phyloP scores from a whole-genome alignment of 2,888 invertebrate genomes.

The Epirrhoe alternata region DNA sequence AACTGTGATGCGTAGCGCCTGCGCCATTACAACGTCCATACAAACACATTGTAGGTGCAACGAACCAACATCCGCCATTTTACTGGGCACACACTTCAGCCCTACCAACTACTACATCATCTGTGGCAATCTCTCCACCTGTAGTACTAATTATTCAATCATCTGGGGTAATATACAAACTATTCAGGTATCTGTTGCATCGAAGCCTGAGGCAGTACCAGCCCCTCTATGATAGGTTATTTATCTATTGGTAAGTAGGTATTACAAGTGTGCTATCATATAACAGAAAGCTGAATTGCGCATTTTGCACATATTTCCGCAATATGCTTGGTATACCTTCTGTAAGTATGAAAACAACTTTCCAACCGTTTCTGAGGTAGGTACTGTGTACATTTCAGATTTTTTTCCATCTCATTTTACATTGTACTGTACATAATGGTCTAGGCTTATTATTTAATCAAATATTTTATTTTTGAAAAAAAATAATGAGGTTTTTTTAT shows the following conservation, averaged over 20 bases:
- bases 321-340: not conserved
- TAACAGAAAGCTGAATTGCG: not conserved
- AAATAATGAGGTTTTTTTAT: too few species aligned
- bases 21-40: constrained; percentile 51
- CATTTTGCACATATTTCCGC: not conserved
- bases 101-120: constrained; percentile 12
- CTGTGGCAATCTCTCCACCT: constrained; percentile 3
- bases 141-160: constrained; percentile 5
- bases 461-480: too few species aligned
- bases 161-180: constrained; percentile 5
- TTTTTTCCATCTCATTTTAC: too few species aligned
- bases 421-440: too few species aligned
- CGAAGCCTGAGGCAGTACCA: not conserved
- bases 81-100: constrained; percentile 40
- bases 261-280: not conserved
- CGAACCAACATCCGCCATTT: constrained; percentile 53
- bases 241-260: not conserved
- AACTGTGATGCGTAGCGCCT: constrained; percentile 42
- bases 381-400: too few species aligned
- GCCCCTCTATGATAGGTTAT: not conserved
- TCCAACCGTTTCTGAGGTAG: not conserved
- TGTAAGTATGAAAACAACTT: not conserved
- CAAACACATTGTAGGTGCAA: constrained; percentile 55
- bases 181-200: not conserved
- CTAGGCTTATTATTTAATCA: too few species aligned